Conservation (phyloP, 2,113 vertebrate genomes). For the Tychaedon coryphoeus region DNA sequence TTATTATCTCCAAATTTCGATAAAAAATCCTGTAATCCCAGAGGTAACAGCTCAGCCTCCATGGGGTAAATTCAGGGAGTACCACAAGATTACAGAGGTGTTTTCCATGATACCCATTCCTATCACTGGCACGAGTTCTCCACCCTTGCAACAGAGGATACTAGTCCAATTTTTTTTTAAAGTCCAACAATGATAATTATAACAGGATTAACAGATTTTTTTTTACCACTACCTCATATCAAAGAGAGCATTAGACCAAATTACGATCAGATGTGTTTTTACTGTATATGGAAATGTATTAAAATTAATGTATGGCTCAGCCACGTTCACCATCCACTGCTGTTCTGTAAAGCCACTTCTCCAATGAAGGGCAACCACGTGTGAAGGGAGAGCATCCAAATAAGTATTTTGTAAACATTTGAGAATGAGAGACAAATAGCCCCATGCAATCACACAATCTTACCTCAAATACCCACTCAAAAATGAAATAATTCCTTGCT, state of each 20-base stretch:
- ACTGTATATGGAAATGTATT: not conserved
- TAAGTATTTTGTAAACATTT: conserved; percentile 62
- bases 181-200: not conserved
- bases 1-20: not conserved
- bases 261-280: not conserved
- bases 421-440: conserved; percentile 36
- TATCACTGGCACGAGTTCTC: fast-evolving
- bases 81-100: fast-evolving
- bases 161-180: not conserved
- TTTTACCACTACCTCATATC: not conserved
- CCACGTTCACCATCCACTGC: not conserved
- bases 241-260: not conserved
- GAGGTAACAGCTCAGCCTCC: not conserved
- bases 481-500: not conserved
- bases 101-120: fast-evolving
- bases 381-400: not conserved
- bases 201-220: not conserved
- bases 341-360: not conserved
- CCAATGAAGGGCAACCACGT: not conserved
- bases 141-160: not conserved
- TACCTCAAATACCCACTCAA: conserved; percentile 52
- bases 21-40: not conserved
- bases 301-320: not conserved
- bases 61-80: fast-evolving
- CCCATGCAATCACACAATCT: not conserved